Base-by-base conservation (phyloP, 2,888 invertebrate species). In the Polyommatus icarus region DNA sequence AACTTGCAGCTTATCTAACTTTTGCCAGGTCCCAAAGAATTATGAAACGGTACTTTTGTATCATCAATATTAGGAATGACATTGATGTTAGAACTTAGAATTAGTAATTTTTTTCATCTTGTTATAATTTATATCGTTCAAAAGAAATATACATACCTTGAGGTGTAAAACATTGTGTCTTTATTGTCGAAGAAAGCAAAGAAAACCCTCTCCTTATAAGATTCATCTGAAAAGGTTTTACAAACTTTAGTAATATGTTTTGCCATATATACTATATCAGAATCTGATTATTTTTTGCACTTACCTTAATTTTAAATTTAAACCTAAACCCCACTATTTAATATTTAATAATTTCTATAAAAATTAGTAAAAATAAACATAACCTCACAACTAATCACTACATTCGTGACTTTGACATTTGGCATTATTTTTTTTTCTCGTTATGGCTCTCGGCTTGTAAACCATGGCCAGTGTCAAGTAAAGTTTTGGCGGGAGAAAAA, bases 181-280 rank as follows among this genome's bases (percentile, higher is more conserved):
- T 88, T 29, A 93, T 82, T 75, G 91, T 87, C 29, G 85, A 81
- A 76, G 93, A 88, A 61, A 93, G 84, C 15, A 92, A 84, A 24
- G 91, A 88, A 76, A 93, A 80, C 24, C 93, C 89, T 87, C 84
- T 90, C 81, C 90, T 85, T 78, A 93, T 80, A 79, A 92, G 85
- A 87, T 93, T 93, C 93, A 93, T 93, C 92, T 92, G 84, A 83
- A 91, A 76, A 57, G 54, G 8, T 76, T 61, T 61, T 59, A 67
- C 46, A 75, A 78, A 71, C 50, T 78, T 67, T 67, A 29, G 54
- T 32, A n/a, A 50, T 32, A 32, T 32, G 50, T 7, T 57, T 20
- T 18, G 29, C 3, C 15, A 3, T 71, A 50, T 20, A 57, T 20
- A 57, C 24, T 10, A 73, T 36, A 20, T 50, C 10, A 46, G 46